A percentile compares a stretch with the other conserved stretches of the same genome.
These are phyloP conservation scores for Trachelus iudaicus DNA, from an alignment of 2,888 invertebrate genomes.

Conservation along the genomic window DNA sequence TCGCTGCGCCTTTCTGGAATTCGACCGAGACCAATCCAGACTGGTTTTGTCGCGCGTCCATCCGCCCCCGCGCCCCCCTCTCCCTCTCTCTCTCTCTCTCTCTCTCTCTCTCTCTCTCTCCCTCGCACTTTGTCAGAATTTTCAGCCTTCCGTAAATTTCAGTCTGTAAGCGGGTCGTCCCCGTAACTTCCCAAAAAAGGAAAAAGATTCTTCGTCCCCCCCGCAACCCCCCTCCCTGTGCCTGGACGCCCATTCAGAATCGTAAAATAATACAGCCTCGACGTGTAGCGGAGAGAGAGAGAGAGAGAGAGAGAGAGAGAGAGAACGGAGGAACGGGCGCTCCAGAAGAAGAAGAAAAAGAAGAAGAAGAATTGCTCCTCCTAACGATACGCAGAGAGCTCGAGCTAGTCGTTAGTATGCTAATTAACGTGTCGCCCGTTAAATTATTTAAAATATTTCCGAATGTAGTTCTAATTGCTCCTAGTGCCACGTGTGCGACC, in stretches of 20 bases:
- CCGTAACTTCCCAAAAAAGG: neutral
- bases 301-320: neutral
- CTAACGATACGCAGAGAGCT: constrained; percentile 38
- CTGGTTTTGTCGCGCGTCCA: neutral
- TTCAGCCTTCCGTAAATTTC: neutral
- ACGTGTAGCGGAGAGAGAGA: neutral
- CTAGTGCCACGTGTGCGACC: constrained; percentile 33
- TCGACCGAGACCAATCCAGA: neutral
- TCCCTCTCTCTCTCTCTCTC: neutral
- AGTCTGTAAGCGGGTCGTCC: neutral
- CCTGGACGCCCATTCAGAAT: neutral
- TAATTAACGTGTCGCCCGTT: constrained; percentile 54
- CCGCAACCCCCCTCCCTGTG: no score
- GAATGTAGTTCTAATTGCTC: constrained; percentile 38
- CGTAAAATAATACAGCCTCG: neutral
- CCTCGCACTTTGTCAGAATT: neutral
- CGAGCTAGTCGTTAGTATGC: constrained; percentile 62
- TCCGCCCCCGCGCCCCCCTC: neutral
- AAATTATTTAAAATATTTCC: constrained; percentile 58
- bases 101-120: neutral
- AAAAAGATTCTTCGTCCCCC: neutral
- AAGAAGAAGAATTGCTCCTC: neutral
- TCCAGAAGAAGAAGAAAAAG: neutral
- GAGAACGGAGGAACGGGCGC: neutral
- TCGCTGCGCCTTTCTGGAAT: neutral